These are phyloP conservation scores for Argynnis bischoffii DNA, from an alignment of 2,888 invertebrate species.

Conservation along the genomic window DNA sequence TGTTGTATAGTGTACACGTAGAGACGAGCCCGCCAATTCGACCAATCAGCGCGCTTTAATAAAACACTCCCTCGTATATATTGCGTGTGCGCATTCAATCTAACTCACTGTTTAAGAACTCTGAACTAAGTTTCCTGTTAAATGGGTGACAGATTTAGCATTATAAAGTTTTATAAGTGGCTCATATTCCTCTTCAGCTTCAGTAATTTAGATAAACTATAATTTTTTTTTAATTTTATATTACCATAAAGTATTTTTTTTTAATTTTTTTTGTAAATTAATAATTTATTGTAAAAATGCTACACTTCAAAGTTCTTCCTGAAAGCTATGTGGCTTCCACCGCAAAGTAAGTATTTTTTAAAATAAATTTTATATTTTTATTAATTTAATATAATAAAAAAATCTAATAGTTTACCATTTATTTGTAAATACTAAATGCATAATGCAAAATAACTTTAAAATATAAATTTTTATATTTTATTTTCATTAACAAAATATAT, in stretches of 20 bases:
- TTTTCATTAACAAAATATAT: no score
- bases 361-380: neutral
- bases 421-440: no score
- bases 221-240: constrained; percentile 39
- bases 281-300: constrained; percentile 55
- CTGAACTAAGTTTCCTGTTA: constrained; percentile 54
- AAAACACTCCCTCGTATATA: constrained; percentile 67
- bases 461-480: no score
- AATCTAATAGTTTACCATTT: no score
- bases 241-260: constrained; percentile 38
- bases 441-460: no score
- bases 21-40: constrained; percentile 67
- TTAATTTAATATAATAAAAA: no score
- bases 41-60: constrained; percentile 66
- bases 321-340: constrained; percentile 71
- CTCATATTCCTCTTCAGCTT: constrained; percentile 80
- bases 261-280: constrained; percentile 33
- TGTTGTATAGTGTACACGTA: constrained; percentile 41
- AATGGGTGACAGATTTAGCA: constrained; percentile 77
- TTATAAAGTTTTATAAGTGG: constrained; percentile 76
- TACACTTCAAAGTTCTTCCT: constrained; percentile 69
- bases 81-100: constrained; percentile 54
- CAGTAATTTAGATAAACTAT: constrained; percentile 75
- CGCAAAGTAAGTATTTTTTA: constrained; percentile 63
- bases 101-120: constrained; percentile 52